Evolutionary conservation across 92 coral and sea anemone species (phyloP), one percentile per base, ranked within the genome.

Genomic region (Muricea muricata): DNA sequence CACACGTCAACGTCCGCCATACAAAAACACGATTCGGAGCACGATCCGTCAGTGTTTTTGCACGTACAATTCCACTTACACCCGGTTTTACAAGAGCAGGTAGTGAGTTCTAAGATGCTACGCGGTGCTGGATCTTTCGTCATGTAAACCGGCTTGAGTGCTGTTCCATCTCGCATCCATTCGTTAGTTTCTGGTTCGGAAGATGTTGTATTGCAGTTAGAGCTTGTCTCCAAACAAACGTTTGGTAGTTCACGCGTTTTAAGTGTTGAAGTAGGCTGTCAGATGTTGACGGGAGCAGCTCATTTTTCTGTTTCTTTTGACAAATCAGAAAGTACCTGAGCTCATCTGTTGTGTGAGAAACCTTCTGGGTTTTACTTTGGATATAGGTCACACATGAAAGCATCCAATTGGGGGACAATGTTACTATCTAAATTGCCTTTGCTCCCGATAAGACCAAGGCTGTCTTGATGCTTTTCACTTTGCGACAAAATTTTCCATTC

Each of bases 41-140:
- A 85, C 28, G 89, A 79, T 37, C 78, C 24, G 13, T 85, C 85
- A 14, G 78, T 65, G 86, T 37, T 79, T 75, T 60, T 65, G 42
- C 89, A 77, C 20, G 86, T 78, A 33, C 89, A 85, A 76, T 79
- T 85, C 41, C 67, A 34, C 85, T 79, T 65, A 60, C 76, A 85
- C 26, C 86, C 86, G 37, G 71, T 32, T 79, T 78, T 85, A 76
- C 89, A 65, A 34, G 61, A 75, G 73, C 87, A 91, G 73, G 81
- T 91, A 42, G 89, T 91, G 75, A 91, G 87, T 75, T 89, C 87
- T 33, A 82, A 29, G 21, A 89, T 85, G 34, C 91, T 86, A 47
- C 37, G 77, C 39, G 91, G 94, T 47, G 90, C 91, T 46, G 89
- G 88, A 20, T 74, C 85, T 82, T 85, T 91, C 31, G 74, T 91